These are phyloP conservation scores for Hirtodrosophila cameraria DNA, from an alignment of 2,888 invertebrate species.

Conservation along the genomic window DNA sequence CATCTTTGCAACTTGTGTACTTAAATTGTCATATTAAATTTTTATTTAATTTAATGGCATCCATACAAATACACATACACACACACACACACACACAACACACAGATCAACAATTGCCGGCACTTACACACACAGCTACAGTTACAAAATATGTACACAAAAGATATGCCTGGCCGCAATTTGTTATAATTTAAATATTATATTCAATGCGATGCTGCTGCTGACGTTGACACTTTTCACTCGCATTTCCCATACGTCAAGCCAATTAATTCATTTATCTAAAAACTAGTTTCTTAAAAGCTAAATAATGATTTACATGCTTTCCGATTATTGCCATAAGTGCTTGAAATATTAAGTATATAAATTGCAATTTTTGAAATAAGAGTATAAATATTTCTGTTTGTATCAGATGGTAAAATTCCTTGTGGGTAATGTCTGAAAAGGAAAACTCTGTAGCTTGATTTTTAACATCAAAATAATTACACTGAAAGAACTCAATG, in stretches of 20 bases:
- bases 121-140: conserved; percentile 38
- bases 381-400: no score
- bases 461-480: no score
- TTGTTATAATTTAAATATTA: conserved; percentile 78
- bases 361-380: no score
- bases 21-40: conserved; percentile 75
- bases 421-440: no score
- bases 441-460: no score
- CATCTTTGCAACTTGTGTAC: conserved; percentile 63
- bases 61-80: conserved; percentile 42
- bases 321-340: no score
- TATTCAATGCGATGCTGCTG: conserved; percentile 63
- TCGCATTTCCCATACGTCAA: conserved; percentile 15
- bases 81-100: conserved; percentile 1
- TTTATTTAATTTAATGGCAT: conserved; percentile 76
- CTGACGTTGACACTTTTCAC: conserved; percentile 32
- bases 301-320: no score
- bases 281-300: no score
- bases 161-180: conserved; percentile 65
- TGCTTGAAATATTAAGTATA: no score
- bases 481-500: no score
- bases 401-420: no score
- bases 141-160: conserved; percentile 33
- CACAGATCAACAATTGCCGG: conserved; percentile 61
- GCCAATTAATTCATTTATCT: no score